These are phyloP conservation scores for Vesta saturnalis DNA, from an alignment of 2,888 invertebrate species.

Conservation along the genomic window DNA sequence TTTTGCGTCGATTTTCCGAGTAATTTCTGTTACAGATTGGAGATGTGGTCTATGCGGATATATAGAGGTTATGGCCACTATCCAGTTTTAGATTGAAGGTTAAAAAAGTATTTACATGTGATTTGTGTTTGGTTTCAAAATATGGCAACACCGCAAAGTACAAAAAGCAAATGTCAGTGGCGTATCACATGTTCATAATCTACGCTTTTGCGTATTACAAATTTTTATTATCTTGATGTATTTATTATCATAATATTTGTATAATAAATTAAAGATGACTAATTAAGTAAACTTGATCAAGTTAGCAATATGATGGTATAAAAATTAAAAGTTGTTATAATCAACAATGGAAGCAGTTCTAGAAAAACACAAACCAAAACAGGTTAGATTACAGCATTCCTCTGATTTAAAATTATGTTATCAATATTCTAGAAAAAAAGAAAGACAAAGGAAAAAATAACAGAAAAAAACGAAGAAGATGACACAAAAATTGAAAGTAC, in stretches of 20 bases:
- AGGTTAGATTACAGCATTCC: constrained; percentile 12
- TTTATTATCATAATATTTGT: neutral
- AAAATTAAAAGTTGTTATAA: neutral
- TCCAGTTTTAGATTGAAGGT: no score
- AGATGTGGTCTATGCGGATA: no score
- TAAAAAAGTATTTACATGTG: no score
- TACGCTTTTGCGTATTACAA: neutral
- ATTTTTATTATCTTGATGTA: neutral
- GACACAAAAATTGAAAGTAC: no score
- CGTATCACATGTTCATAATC: no score
- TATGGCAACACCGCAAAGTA: no score
- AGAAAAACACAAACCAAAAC: constrained; percentile 33
- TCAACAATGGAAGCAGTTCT: constrained; percentile 23
- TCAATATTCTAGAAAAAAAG: constrained; percentile 26
- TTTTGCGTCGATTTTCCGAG: no score
- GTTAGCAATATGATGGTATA: neutral
- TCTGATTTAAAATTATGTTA: constrained; percentile 13
- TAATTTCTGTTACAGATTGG: no score
- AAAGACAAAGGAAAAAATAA: constrained; percentile 15
- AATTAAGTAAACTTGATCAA: neutral
- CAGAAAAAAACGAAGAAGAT: neutral
- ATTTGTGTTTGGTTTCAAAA: no score
- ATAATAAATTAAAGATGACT: neutral
- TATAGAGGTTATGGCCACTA: no score
- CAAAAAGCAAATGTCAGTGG: no score